Conservation (phyloP, 2,888 invertebrate genomes). For the Diaphora mendica region DNA sequence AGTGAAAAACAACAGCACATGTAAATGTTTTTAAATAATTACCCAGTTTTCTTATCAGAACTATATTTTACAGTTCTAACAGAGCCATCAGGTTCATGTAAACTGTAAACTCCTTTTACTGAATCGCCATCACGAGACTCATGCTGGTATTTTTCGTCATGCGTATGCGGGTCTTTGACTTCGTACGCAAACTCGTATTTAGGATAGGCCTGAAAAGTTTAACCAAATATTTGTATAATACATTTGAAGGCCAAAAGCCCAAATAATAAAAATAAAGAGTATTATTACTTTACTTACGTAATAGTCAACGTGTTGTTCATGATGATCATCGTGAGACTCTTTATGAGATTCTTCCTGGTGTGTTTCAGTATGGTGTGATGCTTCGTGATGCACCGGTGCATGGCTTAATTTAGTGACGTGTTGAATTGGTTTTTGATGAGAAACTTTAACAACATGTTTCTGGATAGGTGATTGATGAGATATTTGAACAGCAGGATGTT, state of each 20-base stretch:
- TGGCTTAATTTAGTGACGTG: conserved; percentile 5
- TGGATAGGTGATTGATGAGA: conserved; percentile 11
- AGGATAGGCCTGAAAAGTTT: conserved; percentile 71
- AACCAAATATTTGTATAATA: background rate
- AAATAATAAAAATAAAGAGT: background rate
- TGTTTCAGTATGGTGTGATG: background rate
- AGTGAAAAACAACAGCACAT: background rate
- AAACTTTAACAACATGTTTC: background rate
- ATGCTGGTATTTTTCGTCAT: conserved; percentile 84
- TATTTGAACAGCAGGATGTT: background rate
- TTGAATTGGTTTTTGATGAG: conserved; percentile 1
- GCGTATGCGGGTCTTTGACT: conserved; percentile 84
- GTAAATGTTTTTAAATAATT: conserved; percentile 37
- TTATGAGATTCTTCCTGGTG: conserved; percentile 29
- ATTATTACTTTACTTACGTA: conserved; percentile 57
- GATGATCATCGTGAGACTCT: conserved; percentile 42
- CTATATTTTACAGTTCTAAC: conserved; percentile 73
- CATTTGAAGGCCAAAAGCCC: background rate
- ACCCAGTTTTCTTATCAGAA: conserved; percentile 82
- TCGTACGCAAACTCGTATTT: conserved; percentile 85
- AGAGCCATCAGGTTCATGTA: conserved; percentile 68
- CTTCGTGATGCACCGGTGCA: background rate
- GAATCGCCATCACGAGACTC: conserved; percentile 84
- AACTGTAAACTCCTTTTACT: conserved; percentile 79
- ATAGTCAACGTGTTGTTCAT: conserved; percentile 61